These are phyloP conservation scores for Oophaga pumilio DNA, from an alignment of 2,113 vertebrate genomes.

Conservation along the genomic window DNA sequence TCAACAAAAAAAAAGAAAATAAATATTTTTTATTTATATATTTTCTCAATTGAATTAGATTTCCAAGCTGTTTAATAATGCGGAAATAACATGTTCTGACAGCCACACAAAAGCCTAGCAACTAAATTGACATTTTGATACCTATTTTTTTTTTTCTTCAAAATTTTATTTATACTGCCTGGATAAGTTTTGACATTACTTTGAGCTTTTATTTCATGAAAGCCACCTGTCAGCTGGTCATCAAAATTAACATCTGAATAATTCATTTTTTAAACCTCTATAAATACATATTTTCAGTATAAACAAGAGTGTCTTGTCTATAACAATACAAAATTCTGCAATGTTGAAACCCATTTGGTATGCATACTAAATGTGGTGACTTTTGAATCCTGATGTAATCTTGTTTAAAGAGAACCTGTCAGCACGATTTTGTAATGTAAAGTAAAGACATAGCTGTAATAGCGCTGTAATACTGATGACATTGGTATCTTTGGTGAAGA, in stretches of 20 bases:
- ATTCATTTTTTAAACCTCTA: not conserved
- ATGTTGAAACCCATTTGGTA: not conserved
- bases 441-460: too few species aligned
- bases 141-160: not conserved
- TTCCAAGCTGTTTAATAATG: not conserved
- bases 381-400: not conserved
- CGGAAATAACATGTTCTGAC: not conserved
- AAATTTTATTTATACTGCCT: not conserved
- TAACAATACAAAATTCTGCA: not conserved
- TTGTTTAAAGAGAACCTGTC: too few species aligned
- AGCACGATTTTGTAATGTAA: too few species aligned
- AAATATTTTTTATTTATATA: not conserved
- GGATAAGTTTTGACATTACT: not conserved
- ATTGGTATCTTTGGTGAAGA: too few species aligned
- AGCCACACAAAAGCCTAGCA: not conserved
- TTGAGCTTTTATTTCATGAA: not conserved
- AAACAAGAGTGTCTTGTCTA: not conserved
- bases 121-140: not conserved
- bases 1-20: too few species aligned
- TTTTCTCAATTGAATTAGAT: not conserved
- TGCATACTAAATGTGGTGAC: not conserved
- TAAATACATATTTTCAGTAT: not conserved
- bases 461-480: too few species aligned
- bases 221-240: conserved; percentile 23
- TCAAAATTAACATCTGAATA: conserved; percentile 18